Percentiles rank a stretch among this genome's conserved stretches.
Conservation (phyloP, 37 sponge, comb jelly and placozoan species). For the Aplysina aerophoba region DNA sequence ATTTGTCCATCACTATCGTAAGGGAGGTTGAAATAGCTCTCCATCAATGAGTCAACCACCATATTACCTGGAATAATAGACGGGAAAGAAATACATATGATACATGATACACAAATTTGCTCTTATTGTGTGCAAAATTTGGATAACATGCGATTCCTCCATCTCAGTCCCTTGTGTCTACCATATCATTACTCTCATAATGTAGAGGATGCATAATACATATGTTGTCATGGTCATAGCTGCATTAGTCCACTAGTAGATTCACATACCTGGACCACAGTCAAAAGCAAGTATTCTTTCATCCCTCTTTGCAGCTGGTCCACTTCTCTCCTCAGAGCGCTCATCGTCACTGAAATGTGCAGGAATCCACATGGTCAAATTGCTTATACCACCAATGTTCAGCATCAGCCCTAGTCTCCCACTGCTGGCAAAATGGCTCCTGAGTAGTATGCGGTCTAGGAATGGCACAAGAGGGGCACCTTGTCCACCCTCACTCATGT, state of each 20-base stretch:
- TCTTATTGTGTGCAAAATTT: too few relatives aligned
- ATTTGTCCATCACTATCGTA: slow-evolving; percentile 62
- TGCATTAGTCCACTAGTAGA: too few relatives aligned
- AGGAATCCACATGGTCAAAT: slow-evolving; percentile 46
- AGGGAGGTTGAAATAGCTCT: slow-evolving; percentile 40
- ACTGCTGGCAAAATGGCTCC: slow-evolving; percentile 27
- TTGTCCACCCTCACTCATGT: slow-evolving; percentile 76
- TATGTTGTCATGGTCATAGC: too few relatives aligned
- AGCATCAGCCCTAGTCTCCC: slow-evolving; percentile 56
- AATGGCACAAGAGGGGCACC: slow-evolving; percentile 81
- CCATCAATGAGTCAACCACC: slow-evolving; percentile 56
- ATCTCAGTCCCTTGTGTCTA: too few relatives aligned
- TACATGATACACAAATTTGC: too few relatives aligned
- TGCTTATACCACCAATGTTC: slow-evolving; percentile 82
- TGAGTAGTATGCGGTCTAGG: slow-evolving; percentile 54
- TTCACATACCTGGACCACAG: slow-evolving; percentile 71
- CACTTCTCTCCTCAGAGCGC: not conserved
- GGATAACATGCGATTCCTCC: too few relatives aligned
- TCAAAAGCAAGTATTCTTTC: slow-evolving; percentile 59
- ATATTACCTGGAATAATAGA: slow-evolving; percentile 80
- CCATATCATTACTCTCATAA: too few relatives aligned
- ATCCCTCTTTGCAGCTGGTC: not conserved
- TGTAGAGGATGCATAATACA: too few relatives aligned
- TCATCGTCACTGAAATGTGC: not conserved
- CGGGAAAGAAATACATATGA: too few relatives aligned